Evolutionary conservation across 1,140 invertebrate species (phyloP).

Genomic region (Trichoplusia ni): DNA sequence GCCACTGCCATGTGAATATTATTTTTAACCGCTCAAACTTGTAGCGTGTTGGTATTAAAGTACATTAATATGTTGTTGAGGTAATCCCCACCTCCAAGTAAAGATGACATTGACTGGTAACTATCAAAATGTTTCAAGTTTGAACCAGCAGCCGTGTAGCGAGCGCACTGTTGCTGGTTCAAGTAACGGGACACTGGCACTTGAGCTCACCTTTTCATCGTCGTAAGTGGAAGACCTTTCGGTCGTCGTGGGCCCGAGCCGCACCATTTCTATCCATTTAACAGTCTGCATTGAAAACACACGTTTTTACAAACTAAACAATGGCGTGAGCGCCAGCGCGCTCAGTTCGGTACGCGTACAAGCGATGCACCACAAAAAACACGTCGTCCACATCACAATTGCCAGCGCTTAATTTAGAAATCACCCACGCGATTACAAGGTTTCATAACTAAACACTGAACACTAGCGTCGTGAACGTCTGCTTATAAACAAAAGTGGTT

Average conservation of each 20-base stretch:
- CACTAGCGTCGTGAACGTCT: slow-evolving; percentile 43
- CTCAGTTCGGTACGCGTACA: slow-evolving; percentile 5
- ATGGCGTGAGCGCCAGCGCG: not conserved
- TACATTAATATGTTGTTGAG: not conserved
- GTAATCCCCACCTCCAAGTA: slow-evolving; percentile 10
- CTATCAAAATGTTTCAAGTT: not conserved
- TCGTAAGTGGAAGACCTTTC: slow-evolving; percentile 67
- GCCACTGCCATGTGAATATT: not conserved
- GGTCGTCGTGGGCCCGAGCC: slow-evolving; percentile 60
- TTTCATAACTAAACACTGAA: slow-evolving; percentile 57
- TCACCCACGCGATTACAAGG: slow-evolving; percentile 66
- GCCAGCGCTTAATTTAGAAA: slow-evolving; percentile 63
- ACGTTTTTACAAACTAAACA: slow-evolving; percentile 44
- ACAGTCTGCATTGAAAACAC: slow-evolving; percentile 69
- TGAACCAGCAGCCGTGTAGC: not conserved
- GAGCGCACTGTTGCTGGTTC: not conserved
- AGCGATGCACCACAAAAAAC: slow-evolving; percentile 44
- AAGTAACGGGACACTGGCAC: slow-evolving; percentile 44
- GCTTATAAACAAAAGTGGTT: slow-evolving; percentile 67
- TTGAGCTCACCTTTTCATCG: slow-evolving; percentile 66
- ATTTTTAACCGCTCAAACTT: not conserved
- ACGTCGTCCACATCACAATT: slow-evolving; percentile 57
- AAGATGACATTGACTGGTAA: slow-evolving; percentile 3
- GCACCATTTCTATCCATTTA: slow-evolving; percentile 77
- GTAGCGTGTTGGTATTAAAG: not conserved